A percentile compares a stretch with the other conserved stretches of the same genome.
These are phyloP conservation scores for Climacteris rufus DNA, from an alignment of 2,113 vertebrate genomes.

Conservation along the genomic window DNA sequence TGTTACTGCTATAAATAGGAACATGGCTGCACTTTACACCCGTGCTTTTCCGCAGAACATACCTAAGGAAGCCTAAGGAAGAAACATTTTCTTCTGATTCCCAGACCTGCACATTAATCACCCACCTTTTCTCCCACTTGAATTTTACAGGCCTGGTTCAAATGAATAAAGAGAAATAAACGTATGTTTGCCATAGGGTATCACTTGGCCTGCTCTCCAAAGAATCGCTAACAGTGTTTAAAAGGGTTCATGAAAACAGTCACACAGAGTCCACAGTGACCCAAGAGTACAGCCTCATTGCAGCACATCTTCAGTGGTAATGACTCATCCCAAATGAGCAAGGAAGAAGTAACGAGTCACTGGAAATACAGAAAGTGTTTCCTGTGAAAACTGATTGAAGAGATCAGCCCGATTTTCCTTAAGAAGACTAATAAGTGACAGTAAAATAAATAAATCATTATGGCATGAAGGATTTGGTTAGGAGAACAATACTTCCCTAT, in stretches of 20 bases:
- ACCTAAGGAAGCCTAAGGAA: background rate
- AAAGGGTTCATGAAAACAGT: background rate
- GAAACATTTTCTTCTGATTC: background rate
- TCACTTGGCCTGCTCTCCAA: background rate
- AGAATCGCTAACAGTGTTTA: background rate
- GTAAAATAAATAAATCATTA: background rate
- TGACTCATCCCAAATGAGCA: background rate
- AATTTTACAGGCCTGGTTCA: background rate
- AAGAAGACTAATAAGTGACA: background rate
- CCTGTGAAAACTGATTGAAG: background rate
- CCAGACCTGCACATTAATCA: background rate
- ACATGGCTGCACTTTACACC: fast-evolving
- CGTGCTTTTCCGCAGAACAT: background rate
- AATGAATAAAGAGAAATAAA: background rate
- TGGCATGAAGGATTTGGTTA: background rate
- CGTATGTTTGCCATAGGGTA: background rate
- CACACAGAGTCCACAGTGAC: background rate
- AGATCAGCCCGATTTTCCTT: background rate
- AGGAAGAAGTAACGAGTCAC: background rate
- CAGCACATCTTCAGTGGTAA: background rate
- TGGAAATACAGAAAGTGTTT: background rate
- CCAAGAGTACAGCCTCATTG: background rate
- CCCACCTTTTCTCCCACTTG: background rate
- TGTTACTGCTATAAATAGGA: background rate
- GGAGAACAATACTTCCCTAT: background rate